phyloP scores from a whole-genome alignment of 2,888 invertebrate genomes.

The Chaitophorus viminalis region DNA sequence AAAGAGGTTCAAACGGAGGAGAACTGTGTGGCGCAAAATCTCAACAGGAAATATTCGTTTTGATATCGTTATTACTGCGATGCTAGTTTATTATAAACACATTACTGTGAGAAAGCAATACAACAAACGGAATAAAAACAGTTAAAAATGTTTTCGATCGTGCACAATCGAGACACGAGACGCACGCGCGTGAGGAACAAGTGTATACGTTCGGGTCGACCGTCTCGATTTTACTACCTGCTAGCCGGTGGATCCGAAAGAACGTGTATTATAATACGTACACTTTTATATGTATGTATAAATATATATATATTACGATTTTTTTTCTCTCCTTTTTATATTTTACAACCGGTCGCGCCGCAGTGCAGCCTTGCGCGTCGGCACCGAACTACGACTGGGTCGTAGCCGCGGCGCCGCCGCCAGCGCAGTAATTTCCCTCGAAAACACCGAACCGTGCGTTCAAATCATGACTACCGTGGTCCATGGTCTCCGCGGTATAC shows the following conservation, averaged over 20 bases:
- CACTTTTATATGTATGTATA: not conserved
- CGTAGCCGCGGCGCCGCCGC: too few relatives aligned
- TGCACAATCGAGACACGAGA: not conserved
- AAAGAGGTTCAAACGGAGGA: too few relatives aligned
- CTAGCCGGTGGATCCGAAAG: not conserved
- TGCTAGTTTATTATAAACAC: too few relatives aligned
- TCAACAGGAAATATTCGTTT: too few relatives aligned
- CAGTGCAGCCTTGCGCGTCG: conserved; percentile 25
- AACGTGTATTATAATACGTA: not conserved
- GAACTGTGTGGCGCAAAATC: too few relatives aligned
- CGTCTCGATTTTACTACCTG: conserved; percentile 23
- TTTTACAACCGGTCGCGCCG: conserved; percentile 20
- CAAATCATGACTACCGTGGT: not conserved
- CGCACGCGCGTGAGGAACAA: not conserved
- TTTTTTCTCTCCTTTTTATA: not conserved
- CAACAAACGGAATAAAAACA: not conserved
- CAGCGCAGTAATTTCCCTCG: not conserved
- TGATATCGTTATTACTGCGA: too few relatives aligned
- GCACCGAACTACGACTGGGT: not conserved
- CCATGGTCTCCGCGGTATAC: not conserved
- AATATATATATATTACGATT: not conserved
- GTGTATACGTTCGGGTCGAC: not conserved
- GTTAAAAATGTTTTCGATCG: not conserved
- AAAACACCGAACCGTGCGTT: not conserved
- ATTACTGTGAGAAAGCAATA: too few relatives aligned